Evolutionary conservation across 2,113 vertebrate species (phyloP), one percentile per base, ranked within the genome.

Genomic region (Leuciscus idus): DNA sequence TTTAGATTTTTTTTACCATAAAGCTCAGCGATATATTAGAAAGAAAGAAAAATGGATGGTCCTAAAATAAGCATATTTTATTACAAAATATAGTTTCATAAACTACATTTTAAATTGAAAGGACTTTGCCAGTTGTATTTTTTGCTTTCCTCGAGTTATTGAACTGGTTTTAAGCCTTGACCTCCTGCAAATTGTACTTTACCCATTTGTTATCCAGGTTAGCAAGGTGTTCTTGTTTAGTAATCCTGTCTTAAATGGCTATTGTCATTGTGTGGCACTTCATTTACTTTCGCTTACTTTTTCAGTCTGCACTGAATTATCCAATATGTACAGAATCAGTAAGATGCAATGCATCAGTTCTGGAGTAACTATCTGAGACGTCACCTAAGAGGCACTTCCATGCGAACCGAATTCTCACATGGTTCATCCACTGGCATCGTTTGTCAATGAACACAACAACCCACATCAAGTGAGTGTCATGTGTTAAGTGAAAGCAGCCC

Each of bases 361-460:
- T 59, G 28, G 15, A 39, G 33, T 43, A 52, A 6, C 36, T 70
- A 28, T 75, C 26, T 36, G 68, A 75, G 64, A 48, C 2, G 46
- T 75, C 28, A 48, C 76, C 50, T 84, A 50, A 30, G 55, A 46
- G 48, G 17, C 46, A 55, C 50, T 30, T 81, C n/a, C 21, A 62
- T 19, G 23, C 39, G 62, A 79, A 39, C 3, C 28, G 48, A 73
- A 74, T 17, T 30, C 80, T 66, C 43, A 7, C 72, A 61, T 62
- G 70, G 66, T 64, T 74, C 64, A 57, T 70, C 39, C 36, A n/a
- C 59, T 74, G 23, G n/a, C 81, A 36, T 74, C 43, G 11, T 87
- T 82, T 88, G 80, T 80, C 73, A 89, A 68, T 90, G 86, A 90
- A 83, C 68, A 2, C 46, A 30, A 72, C 70, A 89, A 84, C 81